A percentile compares a stretch with the other conserved stretches of the same genome.
Conservation (phyloP, 2,888 invertebrate genomes). For the Lasioglossum marginatum region DNA sequence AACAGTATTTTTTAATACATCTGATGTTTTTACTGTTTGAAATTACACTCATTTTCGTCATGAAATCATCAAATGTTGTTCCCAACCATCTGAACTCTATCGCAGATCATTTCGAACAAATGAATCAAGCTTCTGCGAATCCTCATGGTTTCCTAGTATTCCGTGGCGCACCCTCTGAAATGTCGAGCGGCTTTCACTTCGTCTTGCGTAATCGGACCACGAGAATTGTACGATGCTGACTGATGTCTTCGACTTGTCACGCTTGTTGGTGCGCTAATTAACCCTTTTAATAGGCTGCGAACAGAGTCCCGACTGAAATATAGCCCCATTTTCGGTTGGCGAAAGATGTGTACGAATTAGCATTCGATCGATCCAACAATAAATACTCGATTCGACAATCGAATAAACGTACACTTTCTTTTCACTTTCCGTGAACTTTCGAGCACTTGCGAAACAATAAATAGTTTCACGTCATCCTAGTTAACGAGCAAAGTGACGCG, state of each 20-base stretch:
- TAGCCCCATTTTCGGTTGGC: background rate
- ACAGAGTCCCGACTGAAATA: background rate
- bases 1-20: too few species aligned
- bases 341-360: background rate
- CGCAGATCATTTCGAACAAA: background rate
- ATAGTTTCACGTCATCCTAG: background rate
- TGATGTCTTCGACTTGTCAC: background rate
- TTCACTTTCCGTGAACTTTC: background rate
- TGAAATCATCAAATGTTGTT: too few species aligned
- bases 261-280: background rate
- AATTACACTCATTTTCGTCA: too few species aligned
- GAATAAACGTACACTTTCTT: background rate
- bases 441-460: background rate
- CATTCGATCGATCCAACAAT: background rate
- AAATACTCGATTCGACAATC: background rate
- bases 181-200: slow-evolving; percentile 60
- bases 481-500: too few species aligned
- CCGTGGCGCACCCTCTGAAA: slow-evolving; percentile 29
- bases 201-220: slow-evolving; percentile 42
- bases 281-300: slow-evolving; percentile 3
- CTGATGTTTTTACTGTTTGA: too few species aligned
- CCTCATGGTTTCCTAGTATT: slow-evolving; percentile 19
- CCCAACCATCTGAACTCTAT: background rate
- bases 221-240: slow-evolving; percentile 36
- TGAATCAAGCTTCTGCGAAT: slow-evolving; percentile 32